A percentile compares a stretch with the other conserved stretches of the same genome.
Conservation (phyloP, 2,888 invertebrate genomes). For the Orchesellides sinensis region DNA sequence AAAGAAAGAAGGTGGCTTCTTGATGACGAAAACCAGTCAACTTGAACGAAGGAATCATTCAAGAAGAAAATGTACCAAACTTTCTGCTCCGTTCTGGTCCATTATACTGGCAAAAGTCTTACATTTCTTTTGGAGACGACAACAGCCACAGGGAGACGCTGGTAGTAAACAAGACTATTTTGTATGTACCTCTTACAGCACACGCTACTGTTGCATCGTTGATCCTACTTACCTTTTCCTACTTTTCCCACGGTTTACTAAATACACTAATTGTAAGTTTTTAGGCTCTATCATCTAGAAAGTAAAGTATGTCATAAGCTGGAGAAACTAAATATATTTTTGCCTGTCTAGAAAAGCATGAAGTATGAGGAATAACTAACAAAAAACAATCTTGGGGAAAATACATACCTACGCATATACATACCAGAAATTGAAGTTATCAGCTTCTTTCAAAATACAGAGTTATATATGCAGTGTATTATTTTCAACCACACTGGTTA, state of each 20-base stretch:
- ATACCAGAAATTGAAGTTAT: too few species aligned
- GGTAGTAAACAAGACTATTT: neutral
- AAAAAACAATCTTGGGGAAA: too few species aligned
- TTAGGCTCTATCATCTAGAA: too few species aligned
- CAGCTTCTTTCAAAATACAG: too few species aligned
- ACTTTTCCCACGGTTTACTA: neutral
- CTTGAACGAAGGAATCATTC: conserved; percentile 66
- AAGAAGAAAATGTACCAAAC: conserved; percentile 68
- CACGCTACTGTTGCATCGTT: conserved; percentile 14
- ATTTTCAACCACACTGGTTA: too few species aligned
- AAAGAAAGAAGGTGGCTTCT: conserved; percentile 38
- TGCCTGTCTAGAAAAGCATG: too few species aligned
- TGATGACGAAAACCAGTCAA: conserved; percentile 66
- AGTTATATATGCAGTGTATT: too few species aligned
- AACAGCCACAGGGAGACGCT: conserved; percentile 38
- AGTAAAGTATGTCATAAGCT: too few species aligned
- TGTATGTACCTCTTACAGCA: neutral
- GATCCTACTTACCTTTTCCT: neutral
- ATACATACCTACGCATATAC: too few species aligned
- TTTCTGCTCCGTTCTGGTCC: conserved; percentile 67
- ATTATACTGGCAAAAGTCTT: conserved; percentile 37
- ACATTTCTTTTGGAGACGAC: conserved; percentile 27
- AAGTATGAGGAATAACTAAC: too few species aligned
- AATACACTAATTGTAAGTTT: too few species aligned
- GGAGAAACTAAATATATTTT: too few species aligned